These are phyloP conservation scores for Antedon bifida DNA, from an alignment of 35 echinoderm and acorn worm genomes.

Conservation along the genomic window DNA sequence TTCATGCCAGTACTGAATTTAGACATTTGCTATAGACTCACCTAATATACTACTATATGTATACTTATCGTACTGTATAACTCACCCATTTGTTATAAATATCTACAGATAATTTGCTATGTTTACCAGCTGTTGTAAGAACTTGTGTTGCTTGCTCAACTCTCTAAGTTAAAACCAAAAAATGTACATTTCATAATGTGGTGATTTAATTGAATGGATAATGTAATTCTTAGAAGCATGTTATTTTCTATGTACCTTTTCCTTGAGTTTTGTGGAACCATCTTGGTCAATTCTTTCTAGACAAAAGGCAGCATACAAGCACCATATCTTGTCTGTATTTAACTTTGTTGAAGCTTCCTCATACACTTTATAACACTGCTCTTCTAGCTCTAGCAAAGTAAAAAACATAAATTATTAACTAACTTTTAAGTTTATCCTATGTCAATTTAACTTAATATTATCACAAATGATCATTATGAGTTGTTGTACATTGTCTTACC, in stretches of 20 bases:
- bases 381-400: constrained; percentile 7
- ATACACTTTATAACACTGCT: constrained; percentile 29
- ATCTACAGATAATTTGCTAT: not conserved
- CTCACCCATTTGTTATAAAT: not conserved
- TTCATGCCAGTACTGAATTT: too few relatives aligned
- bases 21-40: too few relatives aligned
- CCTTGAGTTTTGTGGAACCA: constrained; percentile 1
- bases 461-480: not conserved
- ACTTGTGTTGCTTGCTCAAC: not conserved
- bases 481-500: not conserved
- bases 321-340: constrained; percentile 40
- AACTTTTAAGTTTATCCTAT: not conserved
- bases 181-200: too few relatives aligned
- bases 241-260: too few relatives aligned
- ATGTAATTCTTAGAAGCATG: too few relatives aligned
- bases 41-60: too few relatives aligned
- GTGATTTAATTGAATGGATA: too few relatives aligned
- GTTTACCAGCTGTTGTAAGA: not conserved
- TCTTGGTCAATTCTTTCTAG: constrained; percentile 38
- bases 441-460: not conserved
- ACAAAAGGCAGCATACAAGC: constrained; percentile 31
- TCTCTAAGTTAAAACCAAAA: not conserved
- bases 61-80: too few relatives aligned
- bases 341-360: constrained; percentile 30
- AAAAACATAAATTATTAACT: not conserved